Evolutionary conservation across 2,797 vertebrate genomes (phyloP), one percentile per base, ranked within the genome.

Genomic region (Anas georgica): DNA sequence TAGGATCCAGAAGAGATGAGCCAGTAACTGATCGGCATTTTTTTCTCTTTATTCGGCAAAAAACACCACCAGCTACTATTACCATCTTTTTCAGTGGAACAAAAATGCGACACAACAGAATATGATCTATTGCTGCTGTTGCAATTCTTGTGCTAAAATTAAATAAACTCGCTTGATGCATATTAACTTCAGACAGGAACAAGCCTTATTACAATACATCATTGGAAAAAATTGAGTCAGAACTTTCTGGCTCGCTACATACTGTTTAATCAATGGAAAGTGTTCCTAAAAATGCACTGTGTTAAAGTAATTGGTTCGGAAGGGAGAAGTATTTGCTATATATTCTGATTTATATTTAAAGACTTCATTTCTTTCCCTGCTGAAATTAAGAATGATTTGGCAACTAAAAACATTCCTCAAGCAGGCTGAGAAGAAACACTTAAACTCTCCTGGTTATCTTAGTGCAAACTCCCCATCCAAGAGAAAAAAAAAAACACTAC

Each of bases 1-100:
- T 21, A 68, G 64, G 29, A 76, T 58, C 90, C 60, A 77, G 88
- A 79, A 83, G 63, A 93, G 78, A 83, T 52, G 81, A 94, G 80
- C 33, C 52, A 31, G 92, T 81, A 88, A 93, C 68, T n/a, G 48
- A 83, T 35, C 3, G 6, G 28, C 33, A 41, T 23, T 37, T 86
- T 75, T 67, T 64, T 80, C 80, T 23, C 46, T 82, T 87, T 90
- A 45, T 88, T 93, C 3, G 1, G 63, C 74, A 92, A 82, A 91
- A 88, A 8, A 0, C 37, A 21, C 31, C 35, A 80, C 31, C 62
- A 72, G 54, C 91, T 86, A 54, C 86, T 90, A 35, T 84, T 74
- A 91, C 67, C 5, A 6, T 17, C 22, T 66, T 79, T 77, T 92
- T 75, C 74, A 90, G 68, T 9, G 22, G 91, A n/a, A 35, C 62